A percentile compares a stretch with the other conserved stretches of the same genome.
These are phyloP conservation scores for Typhlichthys subterraneus DNA, from an alignment of 2,797 vertebrate genomes.

Conservation along the genomic window DNA sequence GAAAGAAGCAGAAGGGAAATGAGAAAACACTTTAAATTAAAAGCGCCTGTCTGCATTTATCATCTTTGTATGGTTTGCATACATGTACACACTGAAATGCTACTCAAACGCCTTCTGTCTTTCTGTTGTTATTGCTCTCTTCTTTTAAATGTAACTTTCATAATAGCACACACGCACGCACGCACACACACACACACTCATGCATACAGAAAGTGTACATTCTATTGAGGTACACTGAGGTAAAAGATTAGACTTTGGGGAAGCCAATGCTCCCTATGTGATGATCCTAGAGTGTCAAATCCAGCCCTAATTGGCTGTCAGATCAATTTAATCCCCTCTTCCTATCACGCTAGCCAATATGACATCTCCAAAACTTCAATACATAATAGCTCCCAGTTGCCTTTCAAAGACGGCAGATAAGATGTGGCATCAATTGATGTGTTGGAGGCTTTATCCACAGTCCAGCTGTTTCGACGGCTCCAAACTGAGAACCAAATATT, in stretches of 20 bases:
- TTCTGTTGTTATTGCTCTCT: conserved; percentile 9
- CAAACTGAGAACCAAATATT: conserved; percentile 4
- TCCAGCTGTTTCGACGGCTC: conserved; percentile 13
- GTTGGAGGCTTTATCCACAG: conserved; percentile 13
- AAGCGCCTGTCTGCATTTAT: too few relatives aligned
- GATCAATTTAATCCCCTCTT: conserved; percentile 61
- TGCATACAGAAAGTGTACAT: conserved; percentile 22
- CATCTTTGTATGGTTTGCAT: conserved; percentile 15
- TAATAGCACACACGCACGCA: not conserved
- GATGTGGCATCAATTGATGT: conserved; percentile 34
- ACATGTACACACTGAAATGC: conserved; percentile 12
- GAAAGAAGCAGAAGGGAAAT: too few relatives aligned
- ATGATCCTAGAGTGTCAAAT: conserved; percentile 58
- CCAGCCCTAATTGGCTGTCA: conserved; percentile 72
- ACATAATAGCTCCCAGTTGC: conserved; percentile 20
- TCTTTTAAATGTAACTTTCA: not conserved
- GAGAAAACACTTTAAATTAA: too few relatives aligned
- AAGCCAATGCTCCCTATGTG: conserved; percentile 51
- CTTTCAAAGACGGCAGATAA: conserved; percentile 28
- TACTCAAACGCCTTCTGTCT: not conserved
- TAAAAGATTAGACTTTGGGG: conserved; percentile 58
- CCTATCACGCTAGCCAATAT: conserved; percentile 41
- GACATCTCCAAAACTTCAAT: conserved; percentile 49
- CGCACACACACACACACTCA: conserved; percentile 1
- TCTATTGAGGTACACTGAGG: conserved; percentile 27